A percentile compares a stretch with the other conserved stretches of the same genome.
These are phyloP conservation scores for Xestia rhomboidea DNA, from an alignment of 2,888 invertebrate genomes.

Conservation along the genomic window DNA sequence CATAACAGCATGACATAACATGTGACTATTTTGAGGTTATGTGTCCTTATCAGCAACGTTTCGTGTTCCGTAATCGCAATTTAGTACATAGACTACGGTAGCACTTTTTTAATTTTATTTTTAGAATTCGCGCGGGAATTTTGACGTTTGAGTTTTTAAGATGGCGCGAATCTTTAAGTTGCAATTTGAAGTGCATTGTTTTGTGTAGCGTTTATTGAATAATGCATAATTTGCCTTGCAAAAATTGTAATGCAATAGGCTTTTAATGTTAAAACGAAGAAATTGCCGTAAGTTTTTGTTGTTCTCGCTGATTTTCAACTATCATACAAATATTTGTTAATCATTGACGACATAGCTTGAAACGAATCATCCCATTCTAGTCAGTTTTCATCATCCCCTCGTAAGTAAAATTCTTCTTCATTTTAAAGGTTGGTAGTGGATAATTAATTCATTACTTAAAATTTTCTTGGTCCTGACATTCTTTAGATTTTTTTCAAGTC, in stretches of 20 bases:
- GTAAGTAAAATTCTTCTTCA: neutral
- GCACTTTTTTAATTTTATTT: constrained; percentile 29
- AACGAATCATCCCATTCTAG: neutral
- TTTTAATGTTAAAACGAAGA: neutral
- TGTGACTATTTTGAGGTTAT: constrained; percentile 68
- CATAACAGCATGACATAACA: constrained; percentile 55
- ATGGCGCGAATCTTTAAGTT: constrained; percentile 43
- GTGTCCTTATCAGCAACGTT: constrained; percentile 53
- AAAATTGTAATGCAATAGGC: neutral
- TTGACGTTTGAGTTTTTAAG: constrained; percentile 43
- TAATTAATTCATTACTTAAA: neutral
- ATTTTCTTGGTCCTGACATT: neutral
- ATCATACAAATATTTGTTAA: neutral
- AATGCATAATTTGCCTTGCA: neutral
- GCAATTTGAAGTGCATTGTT: neutral
- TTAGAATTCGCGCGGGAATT: constrained; percentile 43
- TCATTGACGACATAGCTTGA: neutral
- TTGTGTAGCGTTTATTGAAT: neutral
- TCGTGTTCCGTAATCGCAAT: constrained; percentile 38
- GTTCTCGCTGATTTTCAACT: neutral
- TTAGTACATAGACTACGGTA: constrained; percentile 42
- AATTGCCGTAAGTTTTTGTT: neutral
- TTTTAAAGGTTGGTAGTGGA: neutral
- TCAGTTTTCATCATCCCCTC: neutral
- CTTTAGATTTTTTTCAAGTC: neutral